Base-by-base conservation (phyloP, 2,113 vertebrate genomes). In the Mungos mungo region DNA sequence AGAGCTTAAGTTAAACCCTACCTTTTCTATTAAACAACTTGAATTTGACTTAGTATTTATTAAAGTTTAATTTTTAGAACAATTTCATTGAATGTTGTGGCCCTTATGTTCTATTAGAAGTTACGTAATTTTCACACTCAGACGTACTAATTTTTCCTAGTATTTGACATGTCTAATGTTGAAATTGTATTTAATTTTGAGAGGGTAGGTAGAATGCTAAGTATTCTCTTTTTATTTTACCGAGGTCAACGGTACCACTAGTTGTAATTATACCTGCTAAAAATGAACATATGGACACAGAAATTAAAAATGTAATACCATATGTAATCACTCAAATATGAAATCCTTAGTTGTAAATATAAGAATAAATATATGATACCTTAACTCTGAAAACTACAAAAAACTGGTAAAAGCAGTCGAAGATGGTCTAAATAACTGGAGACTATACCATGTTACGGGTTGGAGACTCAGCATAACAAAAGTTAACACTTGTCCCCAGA, bases 151-250 rank as follows among this genome's bases (percentile, higher is more conserved):
- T 23, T 63, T 29, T 88, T 76, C 66, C 82, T 72, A 87, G 74
- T 33, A n/a, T 94, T 95, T 90, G 35, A 86, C 2, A 54, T 92
- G 25, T 94, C 57, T 76, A 72, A 83, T 89, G 3, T 80, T 87
- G 45, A 95, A 50, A 90, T 72, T 95, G 2, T 84, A 50, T 84
- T 90, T 87, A 80, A 69, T 54, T 95, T 88, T 50, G 72, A 71
- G 33, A 81, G n/a, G 10, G 29, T 60, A 77, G 90, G 16, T 45
- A 47, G 31, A 89, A 92, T 85, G 50, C 31, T 65, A 50, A 81
- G 2, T 63, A 18, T 50, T 79, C 21, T n/a, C 47, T 76, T 45
- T 77, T 14, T 45, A 47, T 77, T 77, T 76, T 77, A 18, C 41
- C 14, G 45, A 77, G 74, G 74, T 47, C 27, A 47, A 31, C 41